A percentile compares a stretch with the other conserved stretches of the same genome.
These are phyloP conservation scores for Cephalotes varians DNA, from an alignment of 2,888 invertebrate genomes.

Conservation along the genomic window DNA sequence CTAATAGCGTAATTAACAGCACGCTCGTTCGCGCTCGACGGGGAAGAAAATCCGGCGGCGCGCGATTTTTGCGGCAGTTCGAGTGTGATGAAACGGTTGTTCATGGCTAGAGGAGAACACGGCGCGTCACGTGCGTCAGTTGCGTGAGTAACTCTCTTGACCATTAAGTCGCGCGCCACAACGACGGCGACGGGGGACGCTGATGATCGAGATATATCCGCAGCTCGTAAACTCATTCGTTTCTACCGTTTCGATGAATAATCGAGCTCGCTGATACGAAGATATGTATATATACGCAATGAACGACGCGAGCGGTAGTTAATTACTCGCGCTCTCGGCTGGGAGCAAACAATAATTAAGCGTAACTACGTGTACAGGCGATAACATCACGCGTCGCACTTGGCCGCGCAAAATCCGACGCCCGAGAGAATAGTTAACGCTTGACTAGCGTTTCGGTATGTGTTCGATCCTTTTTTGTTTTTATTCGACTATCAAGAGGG, in stretches of 20 bases:
- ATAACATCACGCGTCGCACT: constrained; percentile 48
- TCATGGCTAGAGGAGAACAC: constrained; percentile 37
- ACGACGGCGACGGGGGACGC: constrained; percentile 5
- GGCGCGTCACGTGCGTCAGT: constrained; percentile 61
- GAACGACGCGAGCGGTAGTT: constrained; percentile 14
- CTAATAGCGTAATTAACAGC: constrained; percentile 1
- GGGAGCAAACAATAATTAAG: constrained; percentile 53
- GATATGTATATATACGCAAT: neutral
- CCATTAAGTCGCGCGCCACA: constrained; percentile 43
- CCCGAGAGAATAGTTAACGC: constrained; percentile 24
- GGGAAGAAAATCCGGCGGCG: constrained; percentile 18
- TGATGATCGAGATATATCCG: constrained; percentile 48
- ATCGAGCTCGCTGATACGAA: constrained; percentile 23
- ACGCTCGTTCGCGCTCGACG: neutral
- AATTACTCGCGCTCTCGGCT: constrained; percentile 52
- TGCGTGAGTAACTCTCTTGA: constrained; percentile 56
- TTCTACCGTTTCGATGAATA: constrained; percentile 57
- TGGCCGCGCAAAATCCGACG: constrained; percentile 44
- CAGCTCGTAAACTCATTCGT: constrained; percentile 41
- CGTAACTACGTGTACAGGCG: constrained; percentile 31
- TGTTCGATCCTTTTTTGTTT: neutral
- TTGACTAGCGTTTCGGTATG: constrained; percentile 19
- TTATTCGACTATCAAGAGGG: neutral
- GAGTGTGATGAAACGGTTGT: constrained; percentile 47
- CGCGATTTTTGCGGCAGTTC: constrained; percentile 39